These are phyloP conservation scores for Ophion costatus DNA, from an alignment of 2,888 invertebrate genomes.

Conservation along the genomic window DNA sequence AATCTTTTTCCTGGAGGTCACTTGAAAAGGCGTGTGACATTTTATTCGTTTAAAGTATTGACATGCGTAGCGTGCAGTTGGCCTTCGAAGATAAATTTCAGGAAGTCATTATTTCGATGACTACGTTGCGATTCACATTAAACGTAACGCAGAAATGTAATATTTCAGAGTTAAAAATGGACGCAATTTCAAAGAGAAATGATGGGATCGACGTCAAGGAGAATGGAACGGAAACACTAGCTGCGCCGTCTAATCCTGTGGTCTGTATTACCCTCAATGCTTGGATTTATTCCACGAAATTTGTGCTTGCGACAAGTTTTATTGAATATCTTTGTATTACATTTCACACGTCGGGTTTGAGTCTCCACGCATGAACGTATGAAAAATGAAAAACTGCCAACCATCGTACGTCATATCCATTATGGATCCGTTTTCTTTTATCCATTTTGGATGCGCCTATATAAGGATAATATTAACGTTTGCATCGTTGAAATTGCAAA, in stretches of 20 bases:
- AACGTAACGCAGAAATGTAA: constrained; percentile 64
- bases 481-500: no score
- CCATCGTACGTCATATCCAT: no score
- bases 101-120: not conserved
- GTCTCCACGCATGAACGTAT: not conserved
- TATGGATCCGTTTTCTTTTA: no score
- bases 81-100: no score
- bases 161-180: constrained; percentile 80
- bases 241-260: constrained; percentile 77
- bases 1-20: no score
- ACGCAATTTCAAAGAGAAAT: constrained; percentile 79
- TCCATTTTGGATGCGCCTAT: no score
- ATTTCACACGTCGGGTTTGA: not conserved
- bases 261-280: constrained; percentile 73
- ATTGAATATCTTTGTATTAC: not conserved
- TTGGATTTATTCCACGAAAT: not conserved
- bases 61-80: no score
- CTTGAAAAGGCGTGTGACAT: no score
- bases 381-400: not conserved
- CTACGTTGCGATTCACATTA: constrained; percentile 54
- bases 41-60: no score
- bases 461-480: no score
- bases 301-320: not conserved
- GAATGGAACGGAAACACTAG: constrained; percentile 78
- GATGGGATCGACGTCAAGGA: constrained; percentile 82